These are phyloP conservation scores for Pegea sp. DNA, from an alignment of 23 tunicate species.

Conservation along the genomic window DNA sequence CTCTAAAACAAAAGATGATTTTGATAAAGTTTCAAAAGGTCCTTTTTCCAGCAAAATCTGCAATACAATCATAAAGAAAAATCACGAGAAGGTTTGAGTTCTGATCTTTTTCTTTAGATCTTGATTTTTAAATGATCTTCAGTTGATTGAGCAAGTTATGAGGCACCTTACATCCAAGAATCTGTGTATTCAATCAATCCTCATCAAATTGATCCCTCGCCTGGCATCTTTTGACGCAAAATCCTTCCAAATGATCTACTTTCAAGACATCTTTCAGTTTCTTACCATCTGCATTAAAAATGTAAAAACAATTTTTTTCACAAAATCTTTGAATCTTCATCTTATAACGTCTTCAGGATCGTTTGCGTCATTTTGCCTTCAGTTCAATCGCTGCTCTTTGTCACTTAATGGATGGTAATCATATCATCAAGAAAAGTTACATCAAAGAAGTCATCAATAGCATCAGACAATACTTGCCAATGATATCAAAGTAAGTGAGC, in stretches of 20 bases:
- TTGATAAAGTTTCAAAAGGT: too few species aligned
- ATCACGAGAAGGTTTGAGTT: too few species aligned
- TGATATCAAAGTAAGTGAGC: not conserved
- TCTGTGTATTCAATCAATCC: constrained; percentile 18
- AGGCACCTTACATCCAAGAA: too few species aligned
- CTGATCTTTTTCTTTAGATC: too few species aligned
- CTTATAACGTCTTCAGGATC: too few species aligned
- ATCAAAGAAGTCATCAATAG: not conserved
- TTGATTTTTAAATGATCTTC: too few species aligned
- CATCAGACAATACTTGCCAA: not conserved
- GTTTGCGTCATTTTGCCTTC: too few species aligned
- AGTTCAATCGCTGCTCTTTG: not conserved
- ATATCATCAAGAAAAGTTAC: not conserved
- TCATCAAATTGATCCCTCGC: constrained; percentile 52
- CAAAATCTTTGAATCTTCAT: too few species aligned
- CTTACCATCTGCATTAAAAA: constrained; percentile 27
- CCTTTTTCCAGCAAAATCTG: too few species aligned
- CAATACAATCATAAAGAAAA: too few species aligned
- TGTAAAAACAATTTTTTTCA: constrained; percentile 2
- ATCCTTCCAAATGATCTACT: constrained; percentile 6
- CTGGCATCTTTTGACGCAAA: constrained; percentile 39
- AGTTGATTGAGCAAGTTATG: too few species aligned
- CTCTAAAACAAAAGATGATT: too few species aligned
- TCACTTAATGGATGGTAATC: not conserved
- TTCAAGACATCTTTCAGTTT: constrained; percentile 37